Base-by-base conservation (phyloP, 1,140 invertebrate species). In the Lepidurus arcticus region DNA sequence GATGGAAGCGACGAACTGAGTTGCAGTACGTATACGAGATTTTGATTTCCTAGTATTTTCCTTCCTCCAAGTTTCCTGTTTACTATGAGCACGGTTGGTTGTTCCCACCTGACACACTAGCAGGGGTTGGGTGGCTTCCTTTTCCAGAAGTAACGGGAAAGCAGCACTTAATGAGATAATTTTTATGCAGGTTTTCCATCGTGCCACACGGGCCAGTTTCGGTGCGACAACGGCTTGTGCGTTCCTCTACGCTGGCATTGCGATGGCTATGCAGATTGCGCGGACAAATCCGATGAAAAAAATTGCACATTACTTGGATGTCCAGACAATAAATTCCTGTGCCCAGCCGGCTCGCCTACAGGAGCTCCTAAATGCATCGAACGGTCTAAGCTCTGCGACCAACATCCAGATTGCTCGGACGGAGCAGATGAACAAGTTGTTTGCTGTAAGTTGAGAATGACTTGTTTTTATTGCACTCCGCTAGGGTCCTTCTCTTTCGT, bases 161-260 rank as follows among this genome's bases (percentile, higher is more conserved):
- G 4, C 34, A 34, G 34, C 34, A 34, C 34, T 34, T 34, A 34
- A 34, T 34, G 34, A 34, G 34, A 4, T 21, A 44, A 24, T 78
- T 77, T 79, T 75, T 53, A 73, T 81, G 73, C 85, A 95, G 94
- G 91, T 86, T 97, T 97, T 83, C 93, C 93, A 1, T 88, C 92
- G 0, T 99, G 97, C 85, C 91, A 94, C 81, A 90, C 90, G 74
- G 93, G 93, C 9, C 94, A 98, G 86, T 98, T 98, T 85, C 89
- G 93, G 34, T 98, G 97, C 86, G 91, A 91, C 53, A 98, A 98
- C 85, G 93, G 94, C 7, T 87, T 96, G 16, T 99, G 97, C 85
- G 95, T 98, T 77, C 94, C 96, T 0, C 88, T 89, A 4, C 82
- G 85, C 73, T 87, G 87, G 83, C 82, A 84, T 42, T 88, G 87